Conservation (phyloP, 1,140 invertebrate genomes). For the Aphis gossypii region DNA sequence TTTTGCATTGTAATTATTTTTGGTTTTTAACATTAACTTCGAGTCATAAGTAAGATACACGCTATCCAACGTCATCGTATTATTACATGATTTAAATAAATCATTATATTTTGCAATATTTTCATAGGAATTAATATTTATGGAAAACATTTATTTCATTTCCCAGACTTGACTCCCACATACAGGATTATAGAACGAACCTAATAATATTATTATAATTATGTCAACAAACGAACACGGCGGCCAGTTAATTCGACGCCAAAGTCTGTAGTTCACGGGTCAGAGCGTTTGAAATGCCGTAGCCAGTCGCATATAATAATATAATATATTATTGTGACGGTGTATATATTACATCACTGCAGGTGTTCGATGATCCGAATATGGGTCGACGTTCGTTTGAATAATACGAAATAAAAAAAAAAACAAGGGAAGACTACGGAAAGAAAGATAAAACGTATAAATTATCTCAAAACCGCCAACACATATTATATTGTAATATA, state of each 20-base stretch:
- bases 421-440: neutral
- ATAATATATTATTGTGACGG: neutral
- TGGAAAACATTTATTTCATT: neutral
- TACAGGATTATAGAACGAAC: neutral
- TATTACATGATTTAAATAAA: no score
- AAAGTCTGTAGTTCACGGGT: neutral
- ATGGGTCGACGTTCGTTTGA: neutral
- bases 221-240: neutral
- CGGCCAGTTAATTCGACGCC: neutral
- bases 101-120: neutral
- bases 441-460: neutral
- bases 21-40: no score
- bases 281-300: neutral
- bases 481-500: neutral
- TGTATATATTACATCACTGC: neutral
- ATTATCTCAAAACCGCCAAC: neutral
- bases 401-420: neutral
- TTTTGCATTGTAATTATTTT: no score
- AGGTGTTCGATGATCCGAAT: neutral
- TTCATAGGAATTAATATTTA: neutral
- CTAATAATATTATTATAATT: neutral
- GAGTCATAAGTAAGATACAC: no score
- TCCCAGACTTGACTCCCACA: neutral
- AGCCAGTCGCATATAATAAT: neutral
- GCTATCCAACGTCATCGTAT: no score